Percentiles rank a stretch among this genome's conserved stretches.
These are phyloP conservation scores for Tenthredo scrophulariae DNA, from an alignment of 2,888 invertebrate species.

Conservation along the genomic window DNA sequence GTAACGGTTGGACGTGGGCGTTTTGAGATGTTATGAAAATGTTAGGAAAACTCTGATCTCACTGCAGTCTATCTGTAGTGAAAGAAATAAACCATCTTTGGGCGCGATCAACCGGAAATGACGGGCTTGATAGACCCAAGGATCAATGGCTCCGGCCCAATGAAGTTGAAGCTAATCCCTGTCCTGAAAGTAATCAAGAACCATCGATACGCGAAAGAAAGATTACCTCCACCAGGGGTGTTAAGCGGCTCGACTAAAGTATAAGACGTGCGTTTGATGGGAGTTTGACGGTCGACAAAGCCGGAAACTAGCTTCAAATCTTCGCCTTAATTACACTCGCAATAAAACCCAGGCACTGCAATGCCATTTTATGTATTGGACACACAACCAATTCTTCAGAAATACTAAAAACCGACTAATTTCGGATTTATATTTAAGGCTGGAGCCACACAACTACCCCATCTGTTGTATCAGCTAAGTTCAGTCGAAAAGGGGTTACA, in stretches of 20 bases:
- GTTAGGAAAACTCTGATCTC: conserved; percentile 1
- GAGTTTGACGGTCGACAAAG: conserved; percentile 38
- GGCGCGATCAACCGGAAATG: conserved; percentile 20
- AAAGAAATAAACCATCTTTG: conserved; percentile 16
- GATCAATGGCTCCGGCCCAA: conserved; percentile 30
- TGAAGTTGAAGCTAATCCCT: conserved; percentile 44
- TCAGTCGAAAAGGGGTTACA: neutral
- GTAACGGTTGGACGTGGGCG: neutral
- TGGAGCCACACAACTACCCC: neutral
- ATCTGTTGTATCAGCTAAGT: conserved; percentile 7
- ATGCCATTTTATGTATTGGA: neutral
- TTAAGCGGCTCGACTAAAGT: conserved; percentile 6
- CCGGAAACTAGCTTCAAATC: conserved; percentile 20
- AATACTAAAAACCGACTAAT: neutral
- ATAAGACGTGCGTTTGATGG: conserved; percentile 43
- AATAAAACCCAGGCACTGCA: neutral
- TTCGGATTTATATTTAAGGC: neutral
- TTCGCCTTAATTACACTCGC: conserved; percentile 1
- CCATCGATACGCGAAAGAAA: conserved; percentile 35
- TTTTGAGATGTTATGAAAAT: neutral
- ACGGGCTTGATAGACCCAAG: conserved; percentile 25
- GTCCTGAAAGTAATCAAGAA: conserved; percentile 50
- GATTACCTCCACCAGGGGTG: neutral
- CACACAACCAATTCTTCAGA: too few relatives aligned
- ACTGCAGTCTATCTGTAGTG: neutral